Conservation (phyloP, 2,888 invertebrate genomes). For the Aproaerema taeniolella region DNA sequence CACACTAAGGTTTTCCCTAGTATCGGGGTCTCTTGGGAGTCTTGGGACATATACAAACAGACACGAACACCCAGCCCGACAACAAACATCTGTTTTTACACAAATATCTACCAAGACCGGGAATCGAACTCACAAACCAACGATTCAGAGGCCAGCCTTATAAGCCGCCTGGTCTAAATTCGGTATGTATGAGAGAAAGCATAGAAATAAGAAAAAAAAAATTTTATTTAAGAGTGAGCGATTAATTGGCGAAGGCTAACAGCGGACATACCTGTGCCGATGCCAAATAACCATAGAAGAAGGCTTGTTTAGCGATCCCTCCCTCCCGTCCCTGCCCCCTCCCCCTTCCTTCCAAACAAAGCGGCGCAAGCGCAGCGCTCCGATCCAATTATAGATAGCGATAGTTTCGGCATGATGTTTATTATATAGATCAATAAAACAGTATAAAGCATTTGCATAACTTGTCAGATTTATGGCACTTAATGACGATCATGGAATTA, state of each 20-base stretch:
- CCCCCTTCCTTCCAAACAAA: neutral
- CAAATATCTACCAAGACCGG: too few species aligned
- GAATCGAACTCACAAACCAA: too few species aligned
- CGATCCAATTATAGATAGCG: slow-evolving; percentile 16
- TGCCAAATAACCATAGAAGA: slow-evolving; percentile 9
- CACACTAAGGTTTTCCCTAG: too few species aligned
- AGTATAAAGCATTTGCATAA: slow-evolving; percentile 9
- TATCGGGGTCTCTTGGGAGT: too few species aligned
- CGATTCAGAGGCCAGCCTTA: too few species aligned
- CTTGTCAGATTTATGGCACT: neutral
- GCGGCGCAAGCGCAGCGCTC: slow-evolving; percentile 3
- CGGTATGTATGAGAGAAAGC: too few species aligned
- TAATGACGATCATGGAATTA: slow-evolving; percentile 3
- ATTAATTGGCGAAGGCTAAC: neutral
- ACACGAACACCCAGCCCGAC: too few species aligned
- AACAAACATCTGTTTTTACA: too few species aligned
- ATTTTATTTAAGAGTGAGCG: neutral
- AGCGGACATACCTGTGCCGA: neutral
- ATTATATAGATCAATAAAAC: slow-evolving; percentile 10
- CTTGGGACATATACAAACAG: too few species aligned
- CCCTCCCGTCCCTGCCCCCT: neutral
- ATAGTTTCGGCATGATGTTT: slow-evolving; percentile 8
- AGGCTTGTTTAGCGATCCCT: slow-evolving; percentile 6
- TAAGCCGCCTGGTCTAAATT: too few species aligned
- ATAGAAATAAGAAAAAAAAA: neutral